These are phyloP conservation scores for Myripristis jacobus DNA, from an alignment of 2,797 vertebrate species.

Conservation along the genomic window DNA sequence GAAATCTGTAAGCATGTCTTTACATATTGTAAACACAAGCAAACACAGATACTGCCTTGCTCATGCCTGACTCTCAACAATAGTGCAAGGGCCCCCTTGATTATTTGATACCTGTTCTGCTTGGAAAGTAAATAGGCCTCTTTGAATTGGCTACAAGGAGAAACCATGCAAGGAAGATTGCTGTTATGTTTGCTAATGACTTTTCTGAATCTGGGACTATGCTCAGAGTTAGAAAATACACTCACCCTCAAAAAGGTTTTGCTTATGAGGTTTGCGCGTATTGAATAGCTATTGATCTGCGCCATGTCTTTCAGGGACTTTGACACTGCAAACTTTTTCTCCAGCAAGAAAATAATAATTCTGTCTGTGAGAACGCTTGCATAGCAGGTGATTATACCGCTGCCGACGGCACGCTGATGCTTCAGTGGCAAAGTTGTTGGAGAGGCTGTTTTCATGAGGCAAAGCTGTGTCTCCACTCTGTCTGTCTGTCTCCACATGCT, in stretches of 20 bases:
- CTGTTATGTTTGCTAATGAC: constrained; percentile 70
- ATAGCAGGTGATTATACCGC: not conserved
- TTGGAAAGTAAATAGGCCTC: constrained; percentile 45
- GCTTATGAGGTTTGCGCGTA: constrained; percentile 63
- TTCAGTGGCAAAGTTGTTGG: constrained; percentile 1
- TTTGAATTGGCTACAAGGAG: constrained; percentile 45
- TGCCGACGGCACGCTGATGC: constrained; percentile 8
- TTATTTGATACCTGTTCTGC: constrained; percentile 49
- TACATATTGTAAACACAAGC: constrained; percentile 46
- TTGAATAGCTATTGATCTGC: constrained; percentile 61
- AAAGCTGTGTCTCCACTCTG: constrained; percentile 29
- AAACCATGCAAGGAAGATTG: constrained; percentile 34
- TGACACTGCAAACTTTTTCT: constrained; percentile 39
- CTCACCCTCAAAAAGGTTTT: constrained; percentile 52
- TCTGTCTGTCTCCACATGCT: constrained; percentile 23
- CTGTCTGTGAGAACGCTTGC: constrained; percentile 17
- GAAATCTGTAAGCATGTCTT: constrained; percentile 53
- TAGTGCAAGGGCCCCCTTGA: constrained; percentile 50
- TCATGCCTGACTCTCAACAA: constrained; percentile 25
- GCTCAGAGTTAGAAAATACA: constrained; percentile 55
- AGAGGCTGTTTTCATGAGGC: constrained; percentile 36
- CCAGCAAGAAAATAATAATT: constrained; percentile 47
- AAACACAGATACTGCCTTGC: constrained; percentile 15
- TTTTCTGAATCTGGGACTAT: constrained; percentile 53
- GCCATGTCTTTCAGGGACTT: constrained; percentile 54